Conservation (phyloP, 2,888 invertebrate genomes). For the Drosophila atripex region DNA sequence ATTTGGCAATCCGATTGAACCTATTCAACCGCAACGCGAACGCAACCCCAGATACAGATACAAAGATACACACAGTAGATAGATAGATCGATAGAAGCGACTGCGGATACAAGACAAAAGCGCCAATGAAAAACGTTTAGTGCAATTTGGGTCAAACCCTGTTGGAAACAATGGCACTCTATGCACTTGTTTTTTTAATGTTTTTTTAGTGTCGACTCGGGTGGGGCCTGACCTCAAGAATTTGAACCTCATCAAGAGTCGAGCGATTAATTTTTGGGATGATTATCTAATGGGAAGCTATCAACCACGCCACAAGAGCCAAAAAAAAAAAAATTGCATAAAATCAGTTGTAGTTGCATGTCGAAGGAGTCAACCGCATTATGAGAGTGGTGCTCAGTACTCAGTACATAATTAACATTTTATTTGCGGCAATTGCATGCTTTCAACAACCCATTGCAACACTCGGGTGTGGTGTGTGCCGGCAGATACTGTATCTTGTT, state of each 20-base stretch:
- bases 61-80: slow-evolving; percentile 27
- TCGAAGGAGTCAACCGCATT: slow-evolving; percentile 31
- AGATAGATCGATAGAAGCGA: slow-evolving; percentile 19
- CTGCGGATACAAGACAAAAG: slow-evolving; percentile 24
- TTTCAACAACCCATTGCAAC: slow-evolving; percentile 23
- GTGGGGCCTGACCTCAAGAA: slow-evolving; percentile 59
- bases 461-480: slow-evolving; percentile 14
- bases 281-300: slow-evolving; percentile 46
- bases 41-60: slow-evolving; percentile 29
- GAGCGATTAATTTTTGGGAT: slow-evolving; percentile 29
- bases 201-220: slow-evolving; percentile 38
- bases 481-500: slow-evolving; percentile 20
- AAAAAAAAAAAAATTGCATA: no score
- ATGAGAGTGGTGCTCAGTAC: slow-evolving; percentile 3
- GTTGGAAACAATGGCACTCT: slow-evolving; percentile 53
- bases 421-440: slow-evolving; percentile 38
- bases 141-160: slow-evolving; percentile 68
- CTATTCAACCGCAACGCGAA: slow-evolving; percentile 76
- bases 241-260: slow-evolving; percentile 33
- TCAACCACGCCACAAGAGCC: slow-evolving; percentile 23
- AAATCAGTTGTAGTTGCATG: slow-evolving; percentile 34
- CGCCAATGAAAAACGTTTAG: slow-evolving; percentile 47
- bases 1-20: slow-evolving; percentile 73
- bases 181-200: slow-evolving; percentile 58
- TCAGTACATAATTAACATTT: slow-evolving; percentile 41